A percentile compares a stretch with the other conserved stretches of the same genome.
Evolutionary conservation across 2,113 vertebrate genomes (phyloP).

Genomic region (Procapra przewalskii): DNA sequence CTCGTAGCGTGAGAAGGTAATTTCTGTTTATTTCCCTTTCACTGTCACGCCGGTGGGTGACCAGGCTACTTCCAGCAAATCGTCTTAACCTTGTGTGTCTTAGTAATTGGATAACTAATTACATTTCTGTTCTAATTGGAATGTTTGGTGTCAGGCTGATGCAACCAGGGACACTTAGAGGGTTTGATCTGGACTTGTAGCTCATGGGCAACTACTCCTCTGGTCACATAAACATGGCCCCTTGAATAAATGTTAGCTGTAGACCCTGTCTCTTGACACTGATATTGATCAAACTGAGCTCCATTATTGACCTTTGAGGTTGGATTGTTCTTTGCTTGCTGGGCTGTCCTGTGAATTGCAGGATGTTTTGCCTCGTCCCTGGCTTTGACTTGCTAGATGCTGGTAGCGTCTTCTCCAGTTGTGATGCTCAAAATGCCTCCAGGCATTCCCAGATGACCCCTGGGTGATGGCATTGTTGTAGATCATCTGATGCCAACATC

Average conservation of each 20-base stretch:
- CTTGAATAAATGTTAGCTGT: too few species aligned
- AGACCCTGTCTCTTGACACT: not conserved
- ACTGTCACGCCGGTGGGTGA: not conserved
- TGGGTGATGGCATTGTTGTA: too few species aligned
- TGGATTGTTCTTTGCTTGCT: not conserved
- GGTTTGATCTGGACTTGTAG: not conserved
- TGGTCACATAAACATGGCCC: accelerated
- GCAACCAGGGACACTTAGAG: not conserved
- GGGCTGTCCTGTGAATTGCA: not conserved
- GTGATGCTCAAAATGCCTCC: not conserved
- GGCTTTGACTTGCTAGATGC: not conserved
- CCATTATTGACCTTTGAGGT: accelerated
- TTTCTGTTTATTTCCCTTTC: not conserved
- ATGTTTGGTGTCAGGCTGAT: not conserved
- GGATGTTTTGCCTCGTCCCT: not conserved
- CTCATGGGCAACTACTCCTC: not conserved
- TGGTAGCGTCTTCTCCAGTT: accelerated
- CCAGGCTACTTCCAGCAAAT: not conserved
- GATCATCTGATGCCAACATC: not conserved
- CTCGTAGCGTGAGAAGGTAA: not conserved
- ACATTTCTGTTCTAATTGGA: not conserved
- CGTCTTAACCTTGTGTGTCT: not conserved
- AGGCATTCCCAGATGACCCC: not conserved
- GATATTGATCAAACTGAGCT: not conserved
- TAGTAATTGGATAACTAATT: not conserved